Evolutionary conservation across 2,113 vertebrate genomes (phyloP), one percentile per base, ranked within the genome.

Genomic region (Siphamia tubifer): DNA sequence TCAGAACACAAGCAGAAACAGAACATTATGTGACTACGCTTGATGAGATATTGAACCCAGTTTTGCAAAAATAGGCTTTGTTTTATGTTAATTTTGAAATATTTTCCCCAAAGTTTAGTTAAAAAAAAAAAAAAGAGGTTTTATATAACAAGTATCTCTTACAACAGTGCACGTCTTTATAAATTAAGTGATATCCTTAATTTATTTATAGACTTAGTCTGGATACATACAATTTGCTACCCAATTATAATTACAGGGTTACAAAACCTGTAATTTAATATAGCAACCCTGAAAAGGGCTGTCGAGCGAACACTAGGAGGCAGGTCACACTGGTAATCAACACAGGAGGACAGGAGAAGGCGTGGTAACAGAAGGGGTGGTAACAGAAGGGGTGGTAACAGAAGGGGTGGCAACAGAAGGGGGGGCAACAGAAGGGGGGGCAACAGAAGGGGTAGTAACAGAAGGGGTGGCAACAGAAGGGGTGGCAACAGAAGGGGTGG

Each of bases 291-390:
- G 51, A 60, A 64, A 62, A 31, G 45, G 35, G 67, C 32, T 20
- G 48, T 30, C 21, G 39, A 75, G 30, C 19, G 62, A 69, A 77
- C 74, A 83, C 78, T 77, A 74, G 75, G 70, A 77, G 81, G 77
- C 82, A 77, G 79, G 73, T 85, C 8, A 6, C 48, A 65, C 70
- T 45, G 57, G 15, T 15, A 74, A 52, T 55, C 19, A 43, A 43
- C 19, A 5, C 20, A 47, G 44, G 5, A 24, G n/a, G 28, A 38
- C 5, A 55, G 20, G 17, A n/a, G 2, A 8, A 19, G 20, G 13
- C 11, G n/a, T 30, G 28, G 25, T 28, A 45, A 24, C 27, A 20
- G n/a, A 16, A 23, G 9, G 15, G 12, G 20, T n/a, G n/a, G n/a
- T n/a, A n/a, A n/a, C n/a, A n/a, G n/a, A n/a, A n/a, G n/a, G 13